Evolutionary conservation across 2,797 vertebrate species (phyloP), one percentile per base, ranked within the genome.

Genomic region (Acanthiza pusilla): DNA sequence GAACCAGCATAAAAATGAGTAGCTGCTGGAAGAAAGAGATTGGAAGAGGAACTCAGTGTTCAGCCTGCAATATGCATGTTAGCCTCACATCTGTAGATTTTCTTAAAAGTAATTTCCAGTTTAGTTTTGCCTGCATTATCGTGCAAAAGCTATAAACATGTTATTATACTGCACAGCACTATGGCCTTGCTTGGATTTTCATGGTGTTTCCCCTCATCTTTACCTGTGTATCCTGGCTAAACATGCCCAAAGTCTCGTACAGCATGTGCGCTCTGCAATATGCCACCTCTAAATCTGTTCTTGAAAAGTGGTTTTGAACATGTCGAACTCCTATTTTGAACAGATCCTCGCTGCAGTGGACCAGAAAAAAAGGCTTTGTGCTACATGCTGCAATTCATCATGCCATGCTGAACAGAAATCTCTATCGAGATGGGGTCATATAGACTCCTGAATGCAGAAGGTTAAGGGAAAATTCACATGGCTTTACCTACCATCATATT

Each of bases 41-140:
- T 47, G 12, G 32, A 40, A 79, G 29, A 91, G 23, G 21, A 87
- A 20, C 12, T 76, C 7, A 6, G 14, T 38, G 14, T 23, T 70
- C 2, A 3, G 7, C 18, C 23, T 21, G 18, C 21, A 70, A 30
- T 42, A 11, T 48, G 3, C 10, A 20, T 0, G 0, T 29, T 55
- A 67, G 13, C 12, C 13, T n/a, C 0, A 0, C 57, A 58, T 16
- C 16, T 70, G 26, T 29, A 85, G 12, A 34, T 62, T 54, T 94
- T 81, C 36, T 57, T 77, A 54, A 86, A 93, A 84, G 1, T 16
- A 75, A 19, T 18, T 26, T 3, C 2, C 27, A 50, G 11, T 67
- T 79, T 42, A 57, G 3, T 74, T 78, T 88, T 74, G 11, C 13
- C 43, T 16, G 14, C 15, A 48, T 57, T 74, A 29, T 11, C 19